Base-by-base conservation (phyloP, 2,113 vertebrate species). In the Microcebus jonahi region DNA sequence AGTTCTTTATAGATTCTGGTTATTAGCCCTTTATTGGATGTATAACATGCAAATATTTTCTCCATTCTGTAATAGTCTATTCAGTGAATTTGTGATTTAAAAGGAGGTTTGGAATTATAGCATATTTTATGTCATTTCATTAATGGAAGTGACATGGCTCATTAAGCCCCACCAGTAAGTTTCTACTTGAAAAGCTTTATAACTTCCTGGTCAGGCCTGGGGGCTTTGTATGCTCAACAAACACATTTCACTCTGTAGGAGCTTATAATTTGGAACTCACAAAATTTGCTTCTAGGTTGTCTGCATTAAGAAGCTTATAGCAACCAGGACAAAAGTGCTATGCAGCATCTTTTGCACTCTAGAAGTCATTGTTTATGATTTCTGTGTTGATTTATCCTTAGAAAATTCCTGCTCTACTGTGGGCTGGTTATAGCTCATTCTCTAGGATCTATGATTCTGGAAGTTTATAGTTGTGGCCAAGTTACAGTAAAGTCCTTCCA, bases 151-250 rank as follows among this genome's bases (percentile, higher is more conserved):
- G 65, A 88, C n/a, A 73, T 0, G 21, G 83, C 10, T 97, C 96
- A 88, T 96, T 93, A 87, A 88, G 39, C 67, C 50, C n/a, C 48
- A 48, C 75, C 55, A 61, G 68, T 53, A 84, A 53, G n/a, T 85
- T 96, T 96, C 87, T 59, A 88, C 67, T 93, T 94, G 79, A 79
- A 95, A 96, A 94, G 67, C 48, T 94, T 80, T 87, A 81, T 80
- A n/a, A 93, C 87, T 87, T 93, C 95, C 86, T 95, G 90, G 45
- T 95, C 76, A 86, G 55, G 1, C 34, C 75, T 18, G 65, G 1
- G 29, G 67, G 34, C n/a, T 91, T 86, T 65, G 63, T 21, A 23
- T 45, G 42, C 31, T 84, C 87, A 91, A 94, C 83, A 77, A 79
- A 36, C 23, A 53, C 75, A 50, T 77, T 91, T 87, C 27, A 83